A percentile compares a stretch with the other conserved stretches of the same genome.
Evolutionary conservation across 2,888 invertebrate genomes (phyloP).

Genomic region (Lepidochrysops patricia): DNA sequence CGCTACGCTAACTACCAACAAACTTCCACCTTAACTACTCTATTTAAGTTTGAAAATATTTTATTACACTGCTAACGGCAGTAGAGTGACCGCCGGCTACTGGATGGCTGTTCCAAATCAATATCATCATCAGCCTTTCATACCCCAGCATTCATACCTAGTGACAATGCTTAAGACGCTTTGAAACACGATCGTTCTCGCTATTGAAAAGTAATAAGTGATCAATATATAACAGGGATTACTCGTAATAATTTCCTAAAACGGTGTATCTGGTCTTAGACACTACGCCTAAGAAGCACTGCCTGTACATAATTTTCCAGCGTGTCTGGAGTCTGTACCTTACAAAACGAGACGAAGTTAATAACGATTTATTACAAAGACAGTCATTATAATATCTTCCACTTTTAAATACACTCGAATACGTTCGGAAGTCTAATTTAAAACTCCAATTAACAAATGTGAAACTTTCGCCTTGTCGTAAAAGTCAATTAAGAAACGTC

Average conservation of each 20-base stretch:
- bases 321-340: too few species aligned
- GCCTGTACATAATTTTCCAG: too few species aligned
- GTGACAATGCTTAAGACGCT: too few species aligned
- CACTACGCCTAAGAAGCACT: too few species aligned
- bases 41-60: background rate
- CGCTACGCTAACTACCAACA: background rate
- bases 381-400: background rate
- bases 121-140: too few species aligned
- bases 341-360: background rate
- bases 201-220: too few species aligned
- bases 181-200: too few species aligned
- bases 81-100: background rate
- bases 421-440: constrained; percentile 18
- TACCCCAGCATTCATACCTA: too few species aligned
- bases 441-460: constrained; percentile 26
- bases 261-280: too few species aligned
- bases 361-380: background rate
- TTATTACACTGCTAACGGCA: background rate
- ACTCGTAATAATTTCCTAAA: too few species aligned
- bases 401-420: constrained; percentile 1
- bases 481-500: constrained; percentile 26
- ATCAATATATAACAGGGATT: too few species aligned
- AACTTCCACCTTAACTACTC: background rate
- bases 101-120: too few species aligned
- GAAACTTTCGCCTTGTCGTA: constrained; percentile 22